phyloP scores from a whole-genome alignment of 2,113 vertebrate genomes.

The Dendrocopos noguchii region DNA sequence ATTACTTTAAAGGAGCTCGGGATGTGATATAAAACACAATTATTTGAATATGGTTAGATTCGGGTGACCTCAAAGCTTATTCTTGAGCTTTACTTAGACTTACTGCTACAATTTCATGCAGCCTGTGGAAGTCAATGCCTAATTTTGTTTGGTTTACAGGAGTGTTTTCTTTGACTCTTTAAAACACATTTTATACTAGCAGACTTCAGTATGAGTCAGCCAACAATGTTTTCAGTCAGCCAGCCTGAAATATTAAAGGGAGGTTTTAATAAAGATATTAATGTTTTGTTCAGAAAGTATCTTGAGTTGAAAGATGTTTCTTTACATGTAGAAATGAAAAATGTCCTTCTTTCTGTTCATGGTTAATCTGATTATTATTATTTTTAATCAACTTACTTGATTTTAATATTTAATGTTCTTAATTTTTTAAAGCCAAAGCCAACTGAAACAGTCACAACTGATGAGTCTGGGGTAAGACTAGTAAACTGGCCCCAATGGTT shows the following conservation, averaged over 20 bases:
- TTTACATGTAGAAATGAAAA: conserved; percentile 19
- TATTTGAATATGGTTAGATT: not conserved
- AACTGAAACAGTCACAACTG: conserved; percentile 97
- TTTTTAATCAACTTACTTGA: conserved; percentile 72
- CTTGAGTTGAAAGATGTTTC: not conserved
- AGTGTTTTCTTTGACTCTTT: not conserved
- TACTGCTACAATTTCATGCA: not conserved
- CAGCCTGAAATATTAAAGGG: not conserved
- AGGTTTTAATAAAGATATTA: not conserved
- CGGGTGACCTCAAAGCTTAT: not conserved
- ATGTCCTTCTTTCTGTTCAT: conserved; percentile 32
- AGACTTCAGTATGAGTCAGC: not conserved
- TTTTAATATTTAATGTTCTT: conserved; percentile 80
- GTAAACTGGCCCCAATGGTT: conserved; percentile 78
- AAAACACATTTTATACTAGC: not conserved
- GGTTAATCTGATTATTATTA: conserved; percentile 40
- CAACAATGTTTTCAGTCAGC: not conserved
- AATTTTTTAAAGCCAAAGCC: conserved; percentile 93
- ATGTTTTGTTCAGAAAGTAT: not conserved
- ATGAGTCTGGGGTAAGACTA: conserved; percentile 97
- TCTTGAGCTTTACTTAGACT: not conserved
- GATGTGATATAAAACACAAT: not conserved
- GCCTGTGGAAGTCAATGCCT: not conserved
- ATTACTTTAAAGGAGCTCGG: not conserved
- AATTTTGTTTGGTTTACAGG: not conserved